These are phyloP conservation scores for Coleophora flavipennella DNA, from an alignment of 2,888 invertebrate species.

Conservation along the genomic window DNA sequence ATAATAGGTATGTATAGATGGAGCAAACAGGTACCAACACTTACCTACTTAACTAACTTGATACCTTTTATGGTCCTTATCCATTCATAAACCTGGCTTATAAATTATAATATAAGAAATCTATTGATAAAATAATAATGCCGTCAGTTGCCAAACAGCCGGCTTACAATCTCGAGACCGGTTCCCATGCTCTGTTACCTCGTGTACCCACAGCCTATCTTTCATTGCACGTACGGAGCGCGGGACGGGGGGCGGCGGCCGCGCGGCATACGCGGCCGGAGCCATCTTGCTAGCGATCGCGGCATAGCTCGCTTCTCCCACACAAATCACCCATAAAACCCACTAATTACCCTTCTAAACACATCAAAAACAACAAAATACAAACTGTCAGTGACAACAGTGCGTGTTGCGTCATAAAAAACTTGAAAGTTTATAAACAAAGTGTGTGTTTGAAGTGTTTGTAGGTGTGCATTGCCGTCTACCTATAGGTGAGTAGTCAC, in stretches of 20 bases:
- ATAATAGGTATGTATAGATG: no score
- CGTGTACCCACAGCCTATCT: constrained; percentile 64
- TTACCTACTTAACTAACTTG: no score
- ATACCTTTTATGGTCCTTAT: constrained; percentile 2
- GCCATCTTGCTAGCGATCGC: constrained; percentile 70
- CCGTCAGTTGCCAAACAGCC: not conserved
- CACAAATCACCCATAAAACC: constrained; percentile 60
- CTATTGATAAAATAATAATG: not conserved
- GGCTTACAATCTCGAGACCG: constrained; percentile 27
- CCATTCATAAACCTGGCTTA: not conserved
- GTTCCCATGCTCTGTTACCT: constrained; percentile 33
- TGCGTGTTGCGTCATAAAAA: constrained; percentile 20
- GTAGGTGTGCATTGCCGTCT: constrained; percentile 60
- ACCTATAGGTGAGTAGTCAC: constrained; percentile 60
- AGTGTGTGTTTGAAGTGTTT: constrained; percentile 24
- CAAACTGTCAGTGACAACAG: constrained; percentile 31
- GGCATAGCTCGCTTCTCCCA: constrained; percentile 64
- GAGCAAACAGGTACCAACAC: no score
- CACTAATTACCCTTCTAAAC: constrained; percentile 62
- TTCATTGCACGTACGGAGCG: constrained; percentile 71
- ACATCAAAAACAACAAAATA: constrained; percentile 40
- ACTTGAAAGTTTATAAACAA: no score
- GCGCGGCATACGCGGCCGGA: constrained; percentile 55
- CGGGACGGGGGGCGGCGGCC: constrained; percentile 52
- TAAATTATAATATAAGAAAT: no score